Evolutionary conservation across 2,797 vertebrate species (phyloP), one percentile per base, ranked within the genome.

Genomic region (Lagorchestes hirsutus): DNA sequence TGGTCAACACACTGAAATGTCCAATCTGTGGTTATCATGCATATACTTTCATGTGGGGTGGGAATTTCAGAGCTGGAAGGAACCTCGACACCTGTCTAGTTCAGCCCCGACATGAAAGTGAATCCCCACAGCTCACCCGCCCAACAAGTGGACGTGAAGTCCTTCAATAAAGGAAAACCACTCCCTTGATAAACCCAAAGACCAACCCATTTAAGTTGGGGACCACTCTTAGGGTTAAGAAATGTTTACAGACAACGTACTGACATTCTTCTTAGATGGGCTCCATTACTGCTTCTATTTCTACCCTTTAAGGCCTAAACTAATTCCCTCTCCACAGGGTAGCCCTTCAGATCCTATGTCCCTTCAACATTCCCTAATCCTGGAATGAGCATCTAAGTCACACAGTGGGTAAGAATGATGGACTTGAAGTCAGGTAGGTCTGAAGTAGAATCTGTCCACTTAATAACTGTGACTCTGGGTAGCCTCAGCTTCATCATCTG

Each of bases 1-100:
- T 92, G 90, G 40, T 55, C 46, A 90, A 22, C 90, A 34, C 9
- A 31, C 93, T 94, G 91, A 91, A 96, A 91, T 34, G 1, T 94
- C 46, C 31, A 14, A 13, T 62, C 59, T 62, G 31, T 62, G 59
- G 31, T 5, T 62, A 34, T 62, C 59, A n/a, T 16, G 34, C 62
- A n/a, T 34, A n/a, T 67, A 67, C 14, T 67, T 14, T 67, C 62
- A 34, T 62, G 13, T 34, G 29, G 11, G 29, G 59, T 62, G 29
- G 16, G 31, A 14, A 67, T 67, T 67, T n/a, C 31, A 67, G 31
- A 67, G 34, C n/a, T 67, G 13, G 13, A 67, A 67, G 62, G 34
- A 14, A 67, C 34, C 62, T 67, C 34, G 1, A 16, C 62, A 16
- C 34, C 34, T n/a, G 13, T 16, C 62, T 67, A n/a, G 62, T n/a